Base-by-base conservation (phyloP, 2,113 vertebrate genomes). In the Bolborhynchus lineola region DNA sequence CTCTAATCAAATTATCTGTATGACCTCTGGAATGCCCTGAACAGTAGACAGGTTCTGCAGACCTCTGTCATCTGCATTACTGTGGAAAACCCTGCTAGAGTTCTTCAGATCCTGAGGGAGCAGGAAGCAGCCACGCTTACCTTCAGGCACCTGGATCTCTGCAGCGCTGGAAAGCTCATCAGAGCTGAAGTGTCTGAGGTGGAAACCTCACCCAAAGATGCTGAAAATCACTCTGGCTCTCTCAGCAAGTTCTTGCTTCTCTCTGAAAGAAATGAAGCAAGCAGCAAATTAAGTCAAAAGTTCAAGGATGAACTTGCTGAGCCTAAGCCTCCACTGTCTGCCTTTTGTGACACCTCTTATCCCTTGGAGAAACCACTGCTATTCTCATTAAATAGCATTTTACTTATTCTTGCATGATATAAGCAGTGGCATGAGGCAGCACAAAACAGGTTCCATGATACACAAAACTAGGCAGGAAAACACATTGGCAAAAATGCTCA, bases 121-220 rank as follows among this genome's bases (percentile, higher is more conserved):
- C 29, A 50, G 62, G 46, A 81, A 88, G 9, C 64, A 81, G 47
- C 37, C 82, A 78, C 28, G 7, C 23, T 88, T 79, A 94, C 93
- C 95, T 92, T 78, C 77, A 77, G 50, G 47, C 35, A 90, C 47
- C 59, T 74, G 28, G 2, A n/a, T 46, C 64, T 98, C 97, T 31
- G 93, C 42, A 15, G 97, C 77, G 92, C 97, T 98, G 14, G 98
- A 98, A 63, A 98, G 96, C 13, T 96, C 98, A 9, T 98, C 67
- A 8, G 98, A 98, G 82, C 86, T 97, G 93, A 99, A 96, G 72
- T 97, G 98, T 23, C 95, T 1, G 97, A 98, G 78, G 96, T 97
- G 5, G 97, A 97, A 81, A 97, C 94, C 46, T 96, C 95, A 88
- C 64, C 59, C 14, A 74, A 84, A 87, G 91, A 80, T 75, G 69